These are phyloP conservation scores for Hyposmocoma kahamanoa DNA, from an alignment of 1,140 invertebrate species.

Conservation along the genomic window DNA sequence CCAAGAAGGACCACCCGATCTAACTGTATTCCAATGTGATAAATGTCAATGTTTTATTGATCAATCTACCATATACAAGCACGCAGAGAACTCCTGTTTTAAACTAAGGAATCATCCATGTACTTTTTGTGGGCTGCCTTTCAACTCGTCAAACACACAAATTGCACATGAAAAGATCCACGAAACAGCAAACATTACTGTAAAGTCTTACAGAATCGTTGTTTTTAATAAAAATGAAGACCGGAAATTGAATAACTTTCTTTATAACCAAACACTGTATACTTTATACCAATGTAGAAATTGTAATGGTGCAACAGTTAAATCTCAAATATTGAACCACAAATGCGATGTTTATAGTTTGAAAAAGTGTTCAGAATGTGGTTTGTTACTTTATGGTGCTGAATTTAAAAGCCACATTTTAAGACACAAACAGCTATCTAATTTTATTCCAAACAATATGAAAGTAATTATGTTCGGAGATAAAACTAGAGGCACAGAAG, in stretches of 20 bases:
- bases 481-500: neutral
- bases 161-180: slow-evolving; percentile 33
- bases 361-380: slow-evolving; percentile 33
- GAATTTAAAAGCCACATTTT: slow-evolving; percentile 28
- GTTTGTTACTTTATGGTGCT: slow-evolving; percentile 23
- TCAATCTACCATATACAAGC: slow-evolving; percentile 19
- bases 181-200: slow-evolving; percentile 9
- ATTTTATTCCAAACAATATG: slow-evolving; percentile 33
- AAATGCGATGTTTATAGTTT: slow-evolving; percentile 25
- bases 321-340: slow-evolving; percentile 20
- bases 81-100: slow-evolving; percentile 19
- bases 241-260: slow-evolving; percentile 20
- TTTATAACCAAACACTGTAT: slow-evolving; percentile 8
- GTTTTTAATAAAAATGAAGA: slow-evolving; percentile 37
- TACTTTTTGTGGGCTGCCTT: slow-evolving; percentile 32
- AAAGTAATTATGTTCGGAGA: slow-evolving; percentile 39
- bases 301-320: slow-evolving; percentile 34
- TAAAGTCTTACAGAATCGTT: slow-evolving; percentile 34
- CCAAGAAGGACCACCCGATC: slow-evolving; percentile 27
- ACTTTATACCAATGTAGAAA: slow-evolving; percentile 44
- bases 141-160: slow-evolving; percentile 18
- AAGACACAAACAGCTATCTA: slow-evolving; percentile 33
- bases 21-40: slow-evolving; percentile 42
- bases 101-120: slow-evolving; percentile 26
- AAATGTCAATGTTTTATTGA: slow-evolving; percentile 37